Evolutionary conservation across 2,888 invertebrate species (phyloP), one percentile per base, ranked within the genome.

Genomic region (Abscondita cerata): DNA sequence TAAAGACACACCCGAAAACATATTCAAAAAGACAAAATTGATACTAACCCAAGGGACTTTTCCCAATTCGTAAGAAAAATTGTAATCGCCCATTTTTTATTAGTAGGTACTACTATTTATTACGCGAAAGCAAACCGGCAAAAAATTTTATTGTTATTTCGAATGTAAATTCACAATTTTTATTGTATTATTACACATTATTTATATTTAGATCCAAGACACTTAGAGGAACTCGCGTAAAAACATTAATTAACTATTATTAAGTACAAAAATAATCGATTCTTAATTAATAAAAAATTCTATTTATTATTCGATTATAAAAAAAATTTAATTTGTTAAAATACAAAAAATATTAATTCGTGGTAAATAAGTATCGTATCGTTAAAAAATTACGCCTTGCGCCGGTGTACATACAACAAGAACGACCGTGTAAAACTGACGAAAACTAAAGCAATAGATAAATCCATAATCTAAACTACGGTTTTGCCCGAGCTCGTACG

Each of bases 31-130:
- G 50, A 15, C 60, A 51, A 16, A 53, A 57, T 61, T 19, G 52
- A 65, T 54, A 68, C 65, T 69, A 63, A 73, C 79, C 80, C 79
- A 79, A 63, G 79, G 79, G 59, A 80, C 72, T 52, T 75, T 73
- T 25, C 70, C 71, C 62, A 80, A 64, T 68, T 80, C 80, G 64
- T 77, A 75, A 15, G 71, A 64, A 68, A 80, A 80, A 68, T 78
- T 74, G 62, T 80, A 80, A 33, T 76, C 71, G 47, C 72, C 71
- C 64, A 59, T 64, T 33, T 52, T 52, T 19, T 20, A 47, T 12
- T 8, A n/a, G n/a, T n/a, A 33, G 6, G 11, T 25, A 25, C 25
- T 2, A 25, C 25, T 25, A 6, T n/a, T n/a, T 38, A 38, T 38
- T 38, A 33, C 25, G 25, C 25, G 25, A 25, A 25, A 6, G 25